Percentiles rank a stretch among this genome's conserved stretches.
Evolutionary conservation across 2,888 invertebrate species (phyloP).

Genomic region (Glyphotaelius pellucidus): DNA sequence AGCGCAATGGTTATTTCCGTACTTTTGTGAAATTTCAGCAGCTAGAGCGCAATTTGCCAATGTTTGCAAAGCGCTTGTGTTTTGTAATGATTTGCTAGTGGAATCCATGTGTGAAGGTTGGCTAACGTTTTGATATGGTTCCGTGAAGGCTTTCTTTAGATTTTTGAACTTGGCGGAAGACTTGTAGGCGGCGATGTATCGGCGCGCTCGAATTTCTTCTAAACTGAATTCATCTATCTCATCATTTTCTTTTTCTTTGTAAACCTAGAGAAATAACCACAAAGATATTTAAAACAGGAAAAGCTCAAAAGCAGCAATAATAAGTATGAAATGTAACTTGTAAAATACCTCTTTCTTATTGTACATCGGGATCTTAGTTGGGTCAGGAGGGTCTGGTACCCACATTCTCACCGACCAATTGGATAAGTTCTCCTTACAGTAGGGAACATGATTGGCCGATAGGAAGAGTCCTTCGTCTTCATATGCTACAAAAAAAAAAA

Average conservation of each 20-base stretch:
- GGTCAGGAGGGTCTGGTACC: slow-evolving; percentile 81
- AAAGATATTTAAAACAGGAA: not conserved
- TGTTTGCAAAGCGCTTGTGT: slow-evolving; percentile 76
- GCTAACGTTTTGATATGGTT: slow-evolving; percentile 19
- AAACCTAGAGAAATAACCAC: slow-evolving; percentile 70
- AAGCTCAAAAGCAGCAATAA: not conserved
- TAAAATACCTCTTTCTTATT: slow-evolving; percentile 79
- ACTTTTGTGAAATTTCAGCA: slow-evolving; percentile 69
- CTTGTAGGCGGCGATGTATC: slow-evolving; percentile 72
- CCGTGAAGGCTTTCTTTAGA: slow-evolving; percentile 10
- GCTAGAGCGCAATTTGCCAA: slow-evolving; percentile 76
- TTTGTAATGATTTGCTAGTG: not conserved
- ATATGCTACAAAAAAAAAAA: slow-evolving; percentile 74
- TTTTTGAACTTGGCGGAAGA: slow-evolving; percentile 39
- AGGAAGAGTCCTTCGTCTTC: slow-evolving; percentile 79
- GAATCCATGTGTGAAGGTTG: not conserved
- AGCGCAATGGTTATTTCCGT: not conserved
- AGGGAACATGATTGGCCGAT: slow-evolving; percentile 74
- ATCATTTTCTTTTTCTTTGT: slow-evolving; percentile 77
- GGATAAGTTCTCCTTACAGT: slow-evolving; percentile 76
- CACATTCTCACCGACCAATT: slow-evolving; percentile 78
- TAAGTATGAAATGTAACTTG: slow-evolving; percentile 49
- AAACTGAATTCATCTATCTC: slow-evolving; percentile 86
- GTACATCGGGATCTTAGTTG: slow-evolving; percentile 82
- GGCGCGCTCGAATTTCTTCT: slow-evolving; percentile 85